These are phyloP conservation scores for Melolontha melolontha DNA, from an alignment of 2,888 invertebrate genomes.

Conservation along the genomic window DNA sequence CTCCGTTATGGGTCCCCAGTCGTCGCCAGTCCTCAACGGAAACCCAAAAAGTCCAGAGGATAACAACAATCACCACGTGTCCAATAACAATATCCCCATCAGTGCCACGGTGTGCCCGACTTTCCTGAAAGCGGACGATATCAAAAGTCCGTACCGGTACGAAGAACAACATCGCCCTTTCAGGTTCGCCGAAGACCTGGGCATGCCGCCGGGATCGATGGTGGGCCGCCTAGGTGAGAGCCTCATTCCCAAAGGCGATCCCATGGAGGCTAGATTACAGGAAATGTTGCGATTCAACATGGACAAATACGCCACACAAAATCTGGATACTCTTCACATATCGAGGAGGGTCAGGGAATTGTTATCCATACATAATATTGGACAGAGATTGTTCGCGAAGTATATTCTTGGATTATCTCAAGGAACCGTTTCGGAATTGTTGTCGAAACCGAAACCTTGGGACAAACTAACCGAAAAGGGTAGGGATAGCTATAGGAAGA, in stretches of 20 bases:
- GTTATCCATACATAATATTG: slow-evolving; percentile 97
- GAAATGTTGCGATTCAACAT: slow-evolving; percentile 95
- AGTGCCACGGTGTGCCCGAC: slow-evolving; percentile 66
- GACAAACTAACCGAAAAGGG: slow-evolving; percentile 99
- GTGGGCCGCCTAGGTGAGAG: slow-evolving; percentile 89
- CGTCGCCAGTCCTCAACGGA: slow-evolving; percentile 60
- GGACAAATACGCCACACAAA: slow-evolving; percentile 95
- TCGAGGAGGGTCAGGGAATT: slow-evolving; percentile 93
- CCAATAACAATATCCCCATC: slow-evolving; percentile 68
- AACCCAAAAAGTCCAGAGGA: slow-evolving; percentile 70
- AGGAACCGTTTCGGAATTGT: slow-evolving; percentile 97
- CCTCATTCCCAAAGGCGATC: slow-evolving; percentile 91
- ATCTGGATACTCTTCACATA: slow-evolving; percentile 94
- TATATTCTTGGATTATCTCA: slow-evolving; percentile 97
- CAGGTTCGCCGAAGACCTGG: slow-evolving; percentile 86
- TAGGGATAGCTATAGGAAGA: slow-evolving; percentile 98
- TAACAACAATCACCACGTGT: slow-evolving; percentile 67
- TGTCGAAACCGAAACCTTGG: slow-evolving; percentile 99
- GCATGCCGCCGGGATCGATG: slow-evolving; percentile 83
- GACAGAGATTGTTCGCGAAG: slow-evolving; percentile 98
- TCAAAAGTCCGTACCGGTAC: slow-evolving; percentile 80
- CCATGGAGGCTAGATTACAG: slow-evolving; percentile 92
- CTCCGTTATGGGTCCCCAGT: slow-evolving; percentile 57
- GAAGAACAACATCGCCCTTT: slow-evolving; percentile 85
- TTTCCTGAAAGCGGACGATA: slow-evolving; percentile 65